Conservation (phyloP, 2,888 invertebrate genomes). For the Smittia aterrima region DNA sequence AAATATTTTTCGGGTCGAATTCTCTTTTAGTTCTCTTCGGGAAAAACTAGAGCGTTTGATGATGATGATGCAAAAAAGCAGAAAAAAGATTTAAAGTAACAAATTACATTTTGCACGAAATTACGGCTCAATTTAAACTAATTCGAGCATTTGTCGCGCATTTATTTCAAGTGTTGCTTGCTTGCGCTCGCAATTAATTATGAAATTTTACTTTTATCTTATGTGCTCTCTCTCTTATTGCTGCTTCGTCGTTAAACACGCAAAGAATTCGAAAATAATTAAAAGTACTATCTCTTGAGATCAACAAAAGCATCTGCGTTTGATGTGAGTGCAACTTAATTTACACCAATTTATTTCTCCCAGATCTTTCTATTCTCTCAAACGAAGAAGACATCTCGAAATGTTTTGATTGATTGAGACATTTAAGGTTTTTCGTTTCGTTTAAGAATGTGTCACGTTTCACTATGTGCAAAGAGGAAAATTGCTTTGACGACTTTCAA, state of each 20-base stretch:
- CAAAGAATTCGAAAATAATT: constrained; percentile 14
- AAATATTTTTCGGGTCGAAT: neutral
- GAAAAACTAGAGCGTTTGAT: neutral
- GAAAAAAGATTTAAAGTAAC: neutral
- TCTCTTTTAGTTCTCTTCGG: neutral
- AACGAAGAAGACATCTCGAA: neutral
- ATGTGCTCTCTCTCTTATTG: neutral
- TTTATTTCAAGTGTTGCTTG: constrained; percentile 11
- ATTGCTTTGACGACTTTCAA: neutral
- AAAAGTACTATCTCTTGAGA: neutral
- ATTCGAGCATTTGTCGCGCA: constrained; percentile 24
- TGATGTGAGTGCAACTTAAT: constrained; percentile 12
- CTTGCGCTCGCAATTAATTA: constrained; percentile 6
- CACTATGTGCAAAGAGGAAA: neutral
- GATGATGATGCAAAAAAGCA: too few species aligned
- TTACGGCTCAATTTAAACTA: constrained; percentile 22
- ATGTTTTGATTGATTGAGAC: constrained; percentile 3
- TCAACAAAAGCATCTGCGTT: constrained; percentile 17
- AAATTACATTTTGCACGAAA: constrained; percentile 24
- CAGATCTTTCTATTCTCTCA: neutral
- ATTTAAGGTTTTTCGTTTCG: neutral
- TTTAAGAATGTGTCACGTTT: neutral
- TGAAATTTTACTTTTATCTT: constrained; percentile 2
- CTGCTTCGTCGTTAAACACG: neutral
- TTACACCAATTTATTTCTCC: neutral